Evolutionary conservation across 2,113 vertebrate genomes (phyloP), one percentile per base, ranked within the genome.

Genomic region (Hymenochirus boettgeri): DNA sequence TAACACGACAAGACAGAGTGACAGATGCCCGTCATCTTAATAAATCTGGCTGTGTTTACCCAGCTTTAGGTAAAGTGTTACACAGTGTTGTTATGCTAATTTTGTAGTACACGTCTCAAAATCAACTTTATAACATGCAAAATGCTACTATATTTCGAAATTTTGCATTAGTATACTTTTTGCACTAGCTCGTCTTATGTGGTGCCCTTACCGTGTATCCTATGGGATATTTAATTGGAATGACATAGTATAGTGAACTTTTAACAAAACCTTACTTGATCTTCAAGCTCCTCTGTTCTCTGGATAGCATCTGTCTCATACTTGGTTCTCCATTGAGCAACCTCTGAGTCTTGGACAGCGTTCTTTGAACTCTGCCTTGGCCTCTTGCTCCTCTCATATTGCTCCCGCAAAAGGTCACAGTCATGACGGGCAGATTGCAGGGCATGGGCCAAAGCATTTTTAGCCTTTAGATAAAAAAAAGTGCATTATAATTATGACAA

Each of bases 301-400:
- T 92, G 93, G 72, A 96, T 95, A 77, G 92, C 93, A 2, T 96
- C 94, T 0, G 94, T 97, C 86, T 97, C 94, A 0, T 95, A 95
- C 81, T 95, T 95, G 22, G 86, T 88, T 62, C 86, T 85, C 87
- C 86, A 88, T 75, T 91, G 88, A 0, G 92, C 89, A 76, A 92
- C 90, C 80, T 92, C 91, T 1, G 86, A 79, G 87, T 88, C 77
- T 93, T 91, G 67, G 88, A 92, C 72, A 92, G 73, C 0, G 76
- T 69, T 12, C 91, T 82, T 73, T 93, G 92, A 93, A 80, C 74
- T 93, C 91, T 0, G 82, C 87, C 65, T 91, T 92, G 46, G 91
- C 90, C 55, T 94, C 93, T 0, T 85, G 87, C 72, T 94, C 92
- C 62, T 94, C 91, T 94, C 91, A 8, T 89, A 88, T 69, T 95